phyloP scores from a whole-genome alignment of 2,888 invertebrate species.

The Dasypogon diadema region DNA sequence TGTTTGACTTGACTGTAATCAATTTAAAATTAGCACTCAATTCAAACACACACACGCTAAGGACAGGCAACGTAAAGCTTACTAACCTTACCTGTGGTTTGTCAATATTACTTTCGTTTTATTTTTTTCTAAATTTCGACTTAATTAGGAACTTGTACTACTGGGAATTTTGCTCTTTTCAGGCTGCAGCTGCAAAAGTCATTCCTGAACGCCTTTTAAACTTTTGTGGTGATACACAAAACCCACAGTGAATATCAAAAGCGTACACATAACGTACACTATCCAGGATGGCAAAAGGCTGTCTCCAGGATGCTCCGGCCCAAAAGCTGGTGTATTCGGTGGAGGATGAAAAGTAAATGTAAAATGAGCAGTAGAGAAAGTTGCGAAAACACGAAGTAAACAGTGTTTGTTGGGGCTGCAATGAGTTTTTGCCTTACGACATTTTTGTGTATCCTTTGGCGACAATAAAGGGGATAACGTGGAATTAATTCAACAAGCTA shows the following conservation, averaged over 20 bases:
- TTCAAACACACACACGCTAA: neutral
- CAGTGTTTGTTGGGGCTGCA: neutral
- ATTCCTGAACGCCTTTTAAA: neutral
- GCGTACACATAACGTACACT: neutral
- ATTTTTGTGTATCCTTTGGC: constrained; percentile 35
- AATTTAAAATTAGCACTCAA: neutral
- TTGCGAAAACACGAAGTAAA: constrained; percentile 20
- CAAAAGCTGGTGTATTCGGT: too few relatives aligned
- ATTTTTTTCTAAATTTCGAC: neutral
- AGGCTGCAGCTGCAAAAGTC: neutral
- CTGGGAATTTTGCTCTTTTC: neutral
- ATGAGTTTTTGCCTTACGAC: constrained; percentile 13
- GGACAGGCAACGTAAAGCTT: too few relatives aligned
- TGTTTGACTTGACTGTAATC: neutral
- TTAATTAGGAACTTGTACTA: neutral
- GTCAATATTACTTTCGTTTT: neutral
- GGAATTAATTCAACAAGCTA: constrained; percentile 32
- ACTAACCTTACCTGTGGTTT: too few relatives aligned
- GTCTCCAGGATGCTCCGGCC: too few relatives aligned
- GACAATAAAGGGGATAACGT: constrained; percentile 42
- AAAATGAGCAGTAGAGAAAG: neutral
- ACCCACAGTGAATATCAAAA: constrained; percentile 24
- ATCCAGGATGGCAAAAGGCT: too few relatives aligned
- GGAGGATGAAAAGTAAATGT: neutral
- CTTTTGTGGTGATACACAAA: neutral